A percentile compares a stretch with the other conserved stretches of the same genome.
Evolutionary conservation across 1,140 invertebrate species (phyloP).

Genomic region (Drosophila seguyi): DNA sequence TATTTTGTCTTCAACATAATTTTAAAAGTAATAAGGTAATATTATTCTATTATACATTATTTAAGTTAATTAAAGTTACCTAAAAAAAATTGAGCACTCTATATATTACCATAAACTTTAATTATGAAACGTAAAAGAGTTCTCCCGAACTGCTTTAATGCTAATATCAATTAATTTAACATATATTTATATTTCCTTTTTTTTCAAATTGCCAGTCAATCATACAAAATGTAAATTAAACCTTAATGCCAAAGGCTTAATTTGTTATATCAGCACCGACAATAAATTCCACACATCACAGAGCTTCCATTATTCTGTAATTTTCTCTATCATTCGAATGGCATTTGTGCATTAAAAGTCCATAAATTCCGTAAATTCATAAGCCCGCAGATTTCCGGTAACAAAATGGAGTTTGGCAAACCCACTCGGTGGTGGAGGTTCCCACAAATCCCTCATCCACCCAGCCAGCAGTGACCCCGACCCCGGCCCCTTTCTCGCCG

Average conservation of each 20-base stretch:
- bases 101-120: no score
- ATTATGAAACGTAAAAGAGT: no score
- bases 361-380: slow-evolving; percentile 18
- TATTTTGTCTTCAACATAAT: no score
- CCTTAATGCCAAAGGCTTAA: slow-evolving; percentile 6
- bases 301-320: not conserved
- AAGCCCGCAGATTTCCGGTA: slow-evolving; percentile 18
- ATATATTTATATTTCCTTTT: not conserved
- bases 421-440: slow-evolving; percentile 35
- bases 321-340: slow-evolving; percentile 6
- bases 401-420: slow-evolving; percentile 40
- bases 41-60: no score
- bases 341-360: slow-evolving; percentile 10
- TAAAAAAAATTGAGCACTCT: no score
- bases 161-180: not conserved
- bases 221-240: not conserved
- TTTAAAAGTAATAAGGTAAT: no score
- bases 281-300: not conserved
- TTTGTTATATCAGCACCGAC: slow-evolving; percentile 4
- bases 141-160: not conserved
- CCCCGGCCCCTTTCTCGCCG: slow-evolving; percentile 8
- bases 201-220: not conserved
- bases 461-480: slow-evolving; percentile 20
- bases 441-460: slow-evolving; percentile 34
- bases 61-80: no score